phyloP scores from a whole-genome alignment of 2,797 vertebrate genomes.

The Bovichtus variegatus region DNA sequence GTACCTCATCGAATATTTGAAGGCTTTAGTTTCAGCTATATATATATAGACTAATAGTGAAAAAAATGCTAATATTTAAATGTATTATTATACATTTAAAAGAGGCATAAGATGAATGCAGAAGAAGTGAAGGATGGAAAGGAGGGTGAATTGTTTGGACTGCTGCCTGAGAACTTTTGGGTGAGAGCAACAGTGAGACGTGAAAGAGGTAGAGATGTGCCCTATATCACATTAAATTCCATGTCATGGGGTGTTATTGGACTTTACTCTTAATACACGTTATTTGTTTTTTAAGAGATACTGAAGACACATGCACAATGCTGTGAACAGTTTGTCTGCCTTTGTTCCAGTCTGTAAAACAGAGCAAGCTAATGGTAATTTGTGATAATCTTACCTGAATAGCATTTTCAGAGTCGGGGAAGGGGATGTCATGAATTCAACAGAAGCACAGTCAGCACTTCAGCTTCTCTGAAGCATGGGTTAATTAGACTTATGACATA shows the following conservation, averaged over 20 bases:
- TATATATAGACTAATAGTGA: background rate
- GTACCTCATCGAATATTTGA: background rate
- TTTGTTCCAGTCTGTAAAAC: constrained; percentile 60
- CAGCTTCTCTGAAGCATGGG: constrained; percentile 38
- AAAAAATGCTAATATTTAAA: constrained; percentile 2
- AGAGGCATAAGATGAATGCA: background rate
- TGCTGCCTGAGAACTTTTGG: constrained; percentile 6
- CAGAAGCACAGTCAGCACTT: constrained; percentile 38
- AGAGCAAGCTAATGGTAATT: constrained; percentile 45
- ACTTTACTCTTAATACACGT: constrained; percentile 35
- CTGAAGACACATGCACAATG: background rate
- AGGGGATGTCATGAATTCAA: constrained; percentile 30
- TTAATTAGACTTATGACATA: constrained; percentile 52
- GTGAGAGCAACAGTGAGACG: constrained; percentile 32
- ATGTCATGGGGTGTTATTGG: constrained; percentile 19
- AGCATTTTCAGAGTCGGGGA: constrained; percentile 18
- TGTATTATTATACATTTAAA: constrained; percentile 7
- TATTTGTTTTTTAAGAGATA: constrained; percentile 14
- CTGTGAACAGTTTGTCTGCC: constrained; percentile 57
- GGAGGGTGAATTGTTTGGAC: background rate
- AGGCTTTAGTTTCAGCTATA: background rate
- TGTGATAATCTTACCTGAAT: constrained; percentile 31
- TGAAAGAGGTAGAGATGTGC: constrained; percentile 43
- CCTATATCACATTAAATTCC: constrained; percentile 18
- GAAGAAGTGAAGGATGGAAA: background rate